Conservation (phyloP, 2,888 invertebrate species). For the Cosmia trapezina region DNA sequence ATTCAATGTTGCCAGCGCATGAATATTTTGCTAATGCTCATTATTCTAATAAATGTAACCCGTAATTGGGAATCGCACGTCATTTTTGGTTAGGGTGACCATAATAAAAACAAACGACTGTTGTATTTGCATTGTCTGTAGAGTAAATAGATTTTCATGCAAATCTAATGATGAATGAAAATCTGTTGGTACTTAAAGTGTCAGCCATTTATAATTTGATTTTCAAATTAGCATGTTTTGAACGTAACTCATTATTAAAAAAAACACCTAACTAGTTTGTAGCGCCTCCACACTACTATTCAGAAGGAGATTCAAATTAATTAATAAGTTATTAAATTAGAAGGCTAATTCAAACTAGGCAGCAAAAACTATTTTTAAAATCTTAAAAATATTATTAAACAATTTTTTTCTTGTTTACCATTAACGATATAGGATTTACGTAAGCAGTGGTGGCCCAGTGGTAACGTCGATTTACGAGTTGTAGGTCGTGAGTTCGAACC, state of each 20-base stretch:
- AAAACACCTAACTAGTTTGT: background rate
- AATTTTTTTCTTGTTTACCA: too few species aligned
- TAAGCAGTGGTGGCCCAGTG: too few species aligned
- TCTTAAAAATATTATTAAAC: too few species aligned
- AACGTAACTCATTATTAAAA: background rate
- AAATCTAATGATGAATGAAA: constrained; percentile 49
- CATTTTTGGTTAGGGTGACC: constrained; percentile 79
- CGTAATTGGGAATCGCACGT: constrained; percentile 82
- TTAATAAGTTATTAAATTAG: background rate
- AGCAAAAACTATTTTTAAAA: too few species aligned
- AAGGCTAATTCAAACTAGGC: background rate
- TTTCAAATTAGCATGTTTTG: constrained; percentile 17
- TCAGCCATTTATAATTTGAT: constrained; percentile 10
- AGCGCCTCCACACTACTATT: background rate
- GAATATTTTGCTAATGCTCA: constrained; percentile 82
- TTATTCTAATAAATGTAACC: constrained; percentile 83
- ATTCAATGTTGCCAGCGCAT: constrained; percentile 79
- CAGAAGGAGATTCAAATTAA: background rate
- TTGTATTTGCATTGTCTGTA: constrained; percentile 32
- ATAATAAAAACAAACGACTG: constrained; percentile 54
- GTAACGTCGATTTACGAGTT: too few species aligned
- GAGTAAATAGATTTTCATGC: constrained; percentile 30
- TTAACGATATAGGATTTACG: too few species aligned
- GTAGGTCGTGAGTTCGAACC: too few species aligned
- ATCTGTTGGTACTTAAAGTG: constrained; percentile 7